Conservation (phyloP, 2,888 invertebrate species). For the Macroteleia sp. region DNA sequence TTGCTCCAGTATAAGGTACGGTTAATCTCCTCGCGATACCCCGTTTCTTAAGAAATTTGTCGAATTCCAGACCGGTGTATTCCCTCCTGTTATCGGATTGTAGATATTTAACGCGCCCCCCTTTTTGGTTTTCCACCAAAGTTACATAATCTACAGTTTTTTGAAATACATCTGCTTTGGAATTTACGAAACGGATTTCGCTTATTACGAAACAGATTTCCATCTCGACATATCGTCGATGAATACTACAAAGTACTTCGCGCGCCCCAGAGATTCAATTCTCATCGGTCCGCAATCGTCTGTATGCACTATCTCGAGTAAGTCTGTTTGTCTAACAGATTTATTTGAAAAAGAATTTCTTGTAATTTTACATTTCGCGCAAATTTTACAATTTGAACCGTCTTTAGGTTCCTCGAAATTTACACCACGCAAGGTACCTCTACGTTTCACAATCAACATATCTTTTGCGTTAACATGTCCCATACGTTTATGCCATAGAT, state of each 20-base stretch:
- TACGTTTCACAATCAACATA: too few species aligned
- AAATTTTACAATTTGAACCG: too few species aligned
- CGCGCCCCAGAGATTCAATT: not conserved
- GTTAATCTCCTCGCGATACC: not conserved
- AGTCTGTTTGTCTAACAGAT: too few species aligned
- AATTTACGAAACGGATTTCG: conserved; percentile 1
- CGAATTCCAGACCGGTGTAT: not conserved
- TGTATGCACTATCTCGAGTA: too few species aligned
- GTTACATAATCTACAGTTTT: not conserved
- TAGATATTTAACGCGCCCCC: not conserved
- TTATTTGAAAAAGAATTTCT: too few species aligned
- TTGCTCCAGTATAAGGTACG: not conserved
- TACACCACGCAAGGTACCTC: too few species aligned
- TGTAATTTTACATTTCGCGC: too few species aligned
- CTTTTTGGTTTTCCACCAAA: not conserved
- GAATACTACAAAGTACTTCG: not conserved
- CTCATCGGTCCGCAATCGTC: too few species aligned
- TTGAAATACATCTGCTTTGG: not conserved
- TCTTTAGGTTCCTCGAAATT: too few species aligned
- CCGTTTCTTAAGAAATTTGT: not conserved
- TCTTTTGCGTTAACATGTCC: too few species aligned
- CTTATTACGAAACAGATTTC: too few species aligned
- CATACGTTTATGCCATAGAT: too few species aligned
- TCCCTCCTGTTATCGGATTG: not conserved
- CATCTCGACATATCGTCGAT: conserved; percentile 24